Base-by-base conservation (phyloP, 1,140 invertebrate genomes). In the Drosophila sp. region DNA sequence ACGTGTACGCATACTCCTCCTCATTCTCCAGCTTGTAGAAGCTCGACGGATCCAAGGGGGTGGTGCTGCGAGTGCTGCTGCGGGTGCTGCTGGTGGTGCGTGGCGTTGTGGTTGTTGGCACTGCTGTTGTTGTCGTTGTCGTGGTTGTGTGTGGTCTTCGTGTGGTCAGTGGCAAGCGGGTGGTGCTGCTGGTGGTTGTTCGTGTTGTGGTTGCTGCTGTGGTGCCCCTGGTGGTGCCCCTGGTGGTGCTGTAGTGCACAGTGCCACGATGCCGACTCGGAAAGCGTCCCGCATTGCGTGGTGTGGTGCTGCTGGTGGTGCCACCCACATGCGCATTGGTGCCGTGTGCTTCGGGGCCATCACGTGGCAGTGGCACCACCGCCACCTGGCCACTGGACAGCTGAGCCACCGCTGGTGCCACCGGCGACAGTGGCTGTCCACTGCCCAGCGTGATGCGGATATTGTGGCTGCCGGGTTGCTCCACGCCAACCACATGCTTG, bases 271-370 rank as follows among this genome's bases (percentile, higher is more conserved):
- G 53, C 0, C 83, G 73, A 58, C 59, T 80, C 0, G 83, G 67
- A 18, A 89, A 84, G 2, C 86, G 46, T 0, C 48, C 72, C 0
- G 36, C 13, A 40, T 72, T 89, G 34, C 64, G 59, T 2, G 83
- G 67, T 1, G 76, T 80, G 4, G 36, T 2, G 7, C 27, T 29
- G 11, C 27, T 29, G 11, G 45, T 76, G 16, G 63, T 84, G 66
- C 80, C 86, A 66, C 86, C 84, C 13, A 89, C 77, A 48, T 89
- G 84, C 2, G 84, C 84, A 66, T 89, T 89, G 25, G 84, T 89
- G 38, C 83, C 83, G 63, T 89, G 84, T 1, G 8, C 59, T 4
- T 69, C 70, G 6, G 67, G 79, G 16, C 76, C 69, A 46, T 82
- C 79, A 0, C 18, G 41, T 4, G 48, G 43, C 11, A 48, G 8